phyloP scores from a whole-genome alignment of 2,888 invertebrate species.

The Volucella zonaria region DNA sequence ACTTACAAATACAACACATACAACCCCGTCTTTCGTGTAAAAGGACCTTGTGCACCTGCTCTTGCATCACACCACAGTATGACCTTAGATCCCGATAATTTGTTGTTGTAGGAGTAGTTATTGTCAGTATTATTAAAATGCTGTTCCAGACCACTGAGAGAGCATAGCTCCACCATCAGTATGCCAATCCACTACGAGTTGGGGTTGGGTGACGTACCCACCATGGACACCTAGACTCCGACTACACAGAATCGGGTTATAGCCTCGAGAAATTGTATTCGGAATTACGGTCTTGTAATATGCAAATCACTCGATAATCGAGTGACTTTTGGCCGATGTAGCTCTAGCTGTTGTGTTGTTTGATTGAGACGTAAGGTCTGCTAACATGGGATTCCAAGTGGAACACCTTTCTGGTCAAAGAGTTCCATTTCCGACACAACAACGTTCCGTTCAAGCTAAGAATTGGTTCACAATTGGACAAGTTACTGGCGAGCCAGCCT shows the following conservation, averaged over 20 bases:
- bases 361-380: slow-evolving; percentile 50
- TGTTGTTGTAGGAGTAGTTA: slow-evolving; percentile 7
- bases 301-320: slow-evolving; percentile 73
- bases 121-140: neutral
- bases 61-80: slow-evolving; percentile 31
- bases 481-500: slow-evolving; percentile 55
- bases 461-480: slow-evolving; percentile 61
- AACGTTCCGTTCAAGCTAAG: slow-evolving; percentile 17
- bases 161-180: slow-evolving; percentile 1
- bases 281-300: slow-evolving; percentile 72
- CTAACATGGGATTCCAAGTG: slow-evolving; percentile 50
- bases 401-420: slow-evolving; percentile 50
- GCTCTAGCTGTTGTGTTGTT: slow-evolving; percentile 17
- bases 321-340: slow-evolving; percentile 70
- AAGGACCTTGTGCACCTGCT: slow-evolving; percentile 54
- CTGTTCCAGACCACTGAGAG: neutral
- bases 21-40: neutral
- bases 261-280: slow-evolving; percentile 57
- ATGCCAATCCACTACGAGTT: neutral
- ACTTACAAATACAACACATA: slow-evolving; percentile 21
- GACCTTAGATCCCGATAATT: slow-evolving; percentile 28
- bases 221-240: neutral
- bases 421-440: slow-evolving; percentile 69
- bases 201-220: slow-evolving; percentile 27
- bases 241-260: neutral